phyloP scores from a whole-genome alignment of 2,113 vertebrate genomes.

The Malurus elegans region DNA sequence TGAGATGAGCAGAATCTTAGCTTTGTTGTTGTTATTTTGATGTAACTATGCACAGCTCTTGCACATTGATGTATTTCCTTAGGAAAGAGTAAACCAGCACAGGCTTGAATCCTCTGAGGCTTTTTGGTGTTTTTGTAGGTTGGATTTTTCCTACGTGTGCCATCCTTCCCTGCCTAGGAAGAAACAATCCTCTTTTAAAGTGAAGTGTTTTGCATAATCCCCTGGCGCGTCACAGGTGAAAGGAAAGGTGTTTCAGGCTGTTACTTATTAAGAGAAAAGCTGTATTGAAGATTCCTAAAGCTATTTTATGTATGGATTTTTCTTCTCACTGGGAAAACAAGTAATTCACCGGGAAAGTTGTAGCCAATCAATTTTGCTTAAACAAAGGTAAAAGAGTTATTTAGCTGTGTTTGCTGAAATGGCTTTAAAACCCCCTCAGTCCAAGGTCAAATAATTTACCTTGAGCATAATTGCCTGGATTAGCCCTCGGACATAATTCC shows the following conservation, averaged over 20 bases:
- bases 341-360: neutral
- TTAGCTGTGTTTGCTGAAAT: constrained; percentile 10
- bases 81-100: neutral
- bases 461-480: constrained; percentile 7
- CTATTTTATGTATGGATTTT: neutral
- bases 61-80: neutral
- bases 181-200: neutral
- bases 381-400: neutral
- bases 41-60: neutral
- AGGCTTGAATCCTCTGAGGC: neutral
- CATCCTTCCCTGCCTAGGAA: neutral
- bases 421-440: neutral
- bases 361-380: neutral
- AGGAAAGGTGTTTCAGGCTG: neutral
- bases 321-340: neutral
- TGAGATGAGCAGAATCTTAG: neutral
- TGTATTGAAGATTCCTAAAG: neutral
- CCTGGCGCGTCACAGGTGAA: neutral
- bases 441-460: neutral
- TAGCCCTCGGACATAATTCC: neutral
- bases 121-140: neutral
- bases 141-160: neutral
- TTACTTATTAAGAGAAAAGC: neutral
- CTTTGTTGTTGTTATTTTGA: neutral
- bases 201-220: neutral